These are phyloP conservation scores for Diachasmimorpha longicaudata DNA, from an alignment of 1,140 invertebrate genomes.

Conservation along the genomic window DNA sequence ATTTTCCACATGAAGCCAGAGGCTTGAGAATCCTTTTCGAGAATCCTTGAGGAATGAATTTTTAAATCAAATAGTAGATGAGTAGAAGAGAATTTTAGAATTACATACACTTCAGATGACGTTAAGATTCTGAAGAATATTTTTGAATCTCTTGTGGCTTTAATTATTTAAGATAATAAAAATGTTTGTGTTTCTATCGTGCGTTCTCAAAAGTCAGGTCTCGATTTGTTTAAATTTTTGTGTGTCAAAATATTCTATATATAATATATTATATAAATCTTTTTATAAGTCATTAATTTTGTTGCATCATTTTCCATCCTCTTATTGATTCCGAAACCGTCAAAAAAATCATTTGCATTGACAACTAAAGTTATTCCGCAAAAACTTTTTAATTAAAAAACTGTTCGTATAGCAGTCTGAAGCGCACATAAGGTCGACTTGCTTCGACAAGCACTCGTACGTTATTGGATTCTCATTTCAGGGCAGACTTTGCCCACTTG, in stretches of 20 bases:
- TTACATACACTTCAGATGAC: background rate
- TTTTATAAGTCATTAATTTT: too few relatives aligned
- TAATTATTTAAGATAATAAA: too few relatives aligned
- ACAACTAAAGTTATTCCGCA: background rate
- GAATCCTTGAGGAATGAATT: background rate
- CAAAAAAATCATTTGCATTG: background rate
- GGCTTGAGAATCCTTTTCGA: background rate
- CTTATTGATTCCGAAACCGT: background rate
- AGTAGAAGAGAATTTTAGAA: background rate
- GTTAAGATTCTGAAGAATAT: too few relatives aligned
- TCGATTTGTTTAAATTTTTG: too few relatives aligned
- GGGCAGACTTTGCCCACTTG: conserved; percentile 48
- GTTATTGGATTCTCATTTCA: conserved; percentile 51
- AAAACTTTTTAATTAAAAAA: background rate
- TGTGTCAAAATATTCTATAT: too few relatives aligned
- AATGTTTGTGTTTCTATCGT: too few relatives aligned
- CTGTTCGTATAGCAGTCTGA: background rate
- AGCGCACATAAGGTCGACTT: conserved; percentile 6
- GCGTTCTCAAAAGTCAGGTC: too few relatives aligned
- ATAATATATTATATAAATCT: too few relatives aligned
- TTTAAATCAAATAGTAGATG: background rate
- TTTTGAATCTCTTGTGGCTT: too few relatives aligned
- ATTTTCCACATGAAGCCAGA: background rate
- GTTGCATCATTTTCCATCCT: background rate
- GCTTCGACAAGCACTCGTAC: conserved; percentile 18